Evolutionary conservation across 2,113 vertebrate species (phyloP).

Genomic region (Sitta europaea): DNA sequence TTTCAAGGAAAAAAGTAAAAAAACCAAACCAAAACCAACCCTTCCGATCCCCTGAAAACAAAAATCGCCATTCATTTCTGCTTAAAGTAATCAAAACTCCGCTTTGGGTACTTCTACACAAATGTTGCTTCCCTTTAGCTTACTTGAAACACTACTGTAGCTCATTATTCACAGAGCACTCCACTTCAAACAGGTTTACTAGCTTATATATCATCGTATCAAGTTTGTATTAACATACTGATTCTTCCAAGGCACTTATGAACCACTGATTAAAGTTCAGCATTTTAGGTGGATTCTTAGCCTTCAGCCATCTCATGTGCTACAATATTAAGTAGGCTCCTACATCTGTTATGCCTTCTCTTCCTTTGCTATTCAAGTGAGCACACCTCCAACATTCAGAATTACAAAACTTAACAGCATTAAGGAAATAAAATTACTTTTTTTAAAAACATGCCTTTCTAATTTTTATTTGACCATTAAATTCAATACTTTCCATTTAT

Average conservation of each 20-base stretch:
- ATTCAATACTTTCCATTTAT: conserved; percentile 27
- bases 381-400: background rate
- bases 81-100: background rate
- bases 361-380: background rate
- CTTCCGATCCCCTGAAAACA: background rate
- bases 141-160: background rate
- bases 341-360: background rate
- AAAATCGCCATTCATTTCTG: background rate
- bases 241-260: conserved; percentile 21
- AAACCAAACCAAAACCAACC: background rate
- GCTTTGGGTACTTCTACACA: background rate
- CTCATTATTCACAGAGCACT: background rate
- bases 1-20: background rate
- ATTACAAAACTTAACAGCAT: background rate
- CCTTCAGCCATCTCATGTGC: conserved; percentile 48
- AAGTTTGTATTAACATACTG: conserved; percentile 43
- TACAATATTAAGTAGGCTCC: background rate
- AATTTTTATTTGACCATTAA: background rate
- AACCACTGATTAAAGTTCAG: conserved; percentile 36
- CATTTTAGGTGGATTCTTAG: conserved; percentile 30
- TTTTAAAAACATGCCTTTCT: background rate
- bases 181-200: conserved; percentile 50
- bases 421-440: background rate
- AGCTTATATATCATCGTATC: conserved; percentile 26
- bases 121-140: background rate